Evolutionary conservation across 2,797 vertebrate species (phyloP).

Genomic region (Champsocephalus gunnari): DNA sequence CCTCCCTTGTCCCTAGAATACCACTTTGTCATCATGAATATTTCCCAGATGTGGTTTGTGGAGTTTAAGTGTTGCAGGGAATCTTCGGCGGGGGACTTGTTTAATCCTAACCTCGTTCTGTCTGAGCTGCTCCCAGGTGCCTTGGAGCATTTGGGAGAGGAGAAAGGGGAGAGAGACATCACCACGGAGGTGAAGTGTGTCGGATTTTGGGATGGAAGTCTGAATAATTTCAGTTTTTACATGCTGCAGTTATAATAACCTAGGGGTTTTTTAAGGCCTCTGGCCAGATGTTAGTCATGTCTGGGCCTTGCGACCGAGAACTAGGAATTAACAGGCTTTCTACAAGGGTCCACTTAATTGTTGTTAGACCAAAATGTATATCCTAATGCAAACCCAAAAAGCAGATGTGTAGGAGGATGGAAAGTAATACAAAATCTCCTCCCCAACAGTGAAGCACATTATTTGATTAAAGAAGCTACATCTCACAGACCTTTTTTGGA

Average conservation of each 20-base stretch:
- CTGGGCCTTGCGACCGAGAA: conserved; percentile 27
- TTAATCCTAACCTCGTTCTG: conserved; percentile 67
- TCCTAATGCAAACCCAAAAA: neutral
- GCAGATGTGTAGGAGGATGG: conserved; percentile 3
- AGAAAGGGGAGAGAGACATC: conserved; percentile 44
- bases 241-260: conserved; percentile 48
- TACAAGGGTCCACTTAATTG: conserved; percentile 17
- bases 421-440: conserved; percentile 6
- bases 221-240: conserved; percentile 54
- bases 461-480: neutral
- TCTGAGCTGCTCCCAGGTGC: conserved; percentile 56
- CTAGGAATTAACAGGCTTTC: conserved; percentile 3
- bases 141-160: conserved; percentile 50
- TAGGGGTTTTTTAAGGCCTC: conserved; percentile 23
- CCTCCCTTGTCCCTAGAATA: conserved; percentile 37
- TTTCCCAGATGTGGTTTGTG: conserved; percentile 60
- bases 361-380: conserved; percentile 5
- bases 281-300: conserved; percentile 28
- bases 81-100: conserved; percentile 63
- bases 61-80: conserved; percentile 67
- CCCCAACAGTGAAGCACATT: neutral
- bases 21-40: conserved; percentile 66
- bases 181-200: conserved; percentile 24
- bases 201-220: conserved; percentile 37
- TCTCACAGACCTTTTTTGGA: conserved; percentile 5